phyloP scores from a whole-genome alignment of 2,113 vertebrate species.

The Alexandromys fortis region DNA sequence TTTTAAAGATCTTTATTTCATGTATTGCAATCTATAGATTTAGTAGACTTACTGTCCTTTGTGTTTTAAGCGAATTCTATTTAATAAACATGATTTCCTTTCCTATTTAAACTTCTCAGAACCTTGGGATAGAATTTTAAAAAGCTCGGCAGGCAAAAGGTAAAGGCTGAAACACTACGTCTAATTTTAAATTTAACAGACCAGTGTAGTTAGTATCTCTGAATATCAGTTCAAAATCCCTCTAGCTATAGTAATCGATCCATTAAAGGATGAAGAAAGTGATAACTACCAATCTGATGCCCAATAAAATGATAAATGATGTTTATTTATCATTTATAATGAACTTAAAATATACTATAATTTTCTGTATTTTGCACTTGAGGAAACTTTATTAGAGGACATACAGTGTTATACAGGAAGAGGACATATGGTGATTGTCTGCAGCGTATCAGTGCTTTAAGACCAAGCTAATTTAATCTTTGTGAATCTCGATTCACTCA shows the following conservation, averaged over 20 bases:
- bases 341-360: neutral
- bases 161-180: neutral
- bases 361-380: neutral
- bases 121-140: too few relatives aligned
- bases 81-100: too few relatives aligned
- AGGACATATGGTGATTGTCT: neutral
- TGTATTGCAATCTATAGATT: too few relatives aligned
- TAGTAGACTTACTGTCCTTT: too few relatives aligned
- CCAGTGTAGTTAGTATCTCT: neutral
- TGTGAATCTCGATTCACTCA: neutral
- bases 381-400: neutral
- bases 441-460: too few relatives aligned
- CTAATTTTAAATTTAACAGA: neutral
- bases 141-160: neutral
- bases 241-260: neutral
- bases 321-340: neutral
- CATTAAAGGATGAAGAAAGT: neutral
- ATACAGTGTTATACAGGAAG: neutral
- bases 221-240: neutral
- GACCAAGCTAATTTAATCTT: neutral
- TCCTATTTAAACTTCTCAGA: too few relatives aligned
- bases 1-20: too few relatives aligned
- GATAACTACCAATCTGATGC: neutral
- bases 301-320: neutral
- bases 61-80: too few relatives aligned